Base-by-base conservation (phyloP, 2,888 invertebrate genomes). In the Linnaemya vulpina region DNA sequence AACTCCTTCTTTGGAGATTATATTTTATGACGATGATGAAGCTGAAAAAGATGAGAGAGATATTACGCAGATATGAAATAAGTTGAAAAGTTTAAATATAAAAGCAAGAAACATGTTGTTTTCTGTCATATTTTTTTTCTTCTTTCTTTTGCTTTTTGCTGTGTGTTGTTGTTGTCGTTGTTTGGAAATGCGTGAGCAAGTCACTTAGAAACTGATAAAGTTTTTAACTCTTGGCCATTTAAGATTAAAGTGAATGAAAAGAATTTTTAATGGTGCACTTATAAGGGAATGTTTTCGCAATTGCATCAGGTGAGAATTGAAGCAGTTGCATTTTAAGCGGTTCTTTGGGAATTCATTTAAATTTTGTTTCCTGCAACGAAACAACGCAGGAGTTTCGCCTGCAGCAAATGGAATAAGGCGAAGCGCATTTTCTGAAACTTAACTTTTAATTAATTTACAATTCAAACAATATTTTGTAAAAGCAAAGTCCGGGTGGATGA, bases 41-140 rank as follows among this genome's bases (percentile, higher is more conserved):
- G 49, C 35, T 46, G 43, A 25, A 58, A 58, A 46, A 75, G 53
- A 63, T 70, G 40, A 70, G 62, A 63, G 46, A 70, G 55, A 82
- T 63, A 20, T 70, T 43, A 55, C 25, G 49, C 49, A 67, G 49
- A 49, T 73, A 51, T 17, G 43, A n/a, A 51, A 43, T 3, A 49
- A 76, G 75, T 76, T 55, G 8, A 40, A 43, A 35, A 53, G 43
- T 55, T 20, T 22, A 49, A 43, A 60, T 15, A 49, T 22, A 13
- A 63, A 30, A 25, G 4, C 20, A 51, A n/a, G 20, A 60, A 30
- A 25, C 38, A 62, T 5, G 9, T 38, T 40, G 38, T 75, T 55
- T 76, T 17, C 30, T 30, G 30, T n/a, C 3, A 9, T 20, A 73
- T 46, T 35, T 13, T 38, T 38, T 25, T 7, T 22, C n/a, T 30